Conservation (phyloP, 1,140 invertebrate genomes). For the Lepidurus packardi region DNA sequence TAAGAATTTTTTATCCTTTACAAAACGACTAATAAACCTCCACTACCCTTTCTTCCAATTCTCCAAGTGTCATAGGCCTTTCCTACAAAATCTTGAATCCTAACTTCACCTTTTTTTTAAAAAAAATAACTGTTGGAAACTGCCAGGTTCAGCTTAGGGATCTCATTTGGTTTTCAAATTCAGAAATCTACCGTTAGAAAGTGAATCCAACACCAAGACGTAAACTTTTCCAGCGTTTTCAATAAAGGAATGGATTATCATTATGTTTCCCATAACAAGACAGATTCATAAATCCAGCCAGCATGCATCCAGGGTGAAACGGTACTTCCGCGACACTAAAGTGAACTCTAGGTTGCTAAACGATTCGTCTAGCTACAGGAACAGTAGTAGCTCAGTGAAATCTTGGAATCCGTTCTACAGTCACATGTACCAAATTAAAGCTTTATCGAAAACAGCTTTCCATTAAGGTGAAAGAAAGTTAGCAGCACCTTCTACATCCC, state of each 20-base stretch:
- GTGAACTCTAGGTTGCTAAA: not conserved
- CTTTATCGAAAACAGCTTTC: not conserved
- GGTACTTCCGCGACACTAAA: not conserved
- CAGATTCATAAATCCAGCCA: not conserved
- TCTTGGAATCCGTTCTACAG: no score
- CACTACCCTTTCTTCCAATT: not conserved
- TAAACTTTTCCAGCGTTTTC: not conserved
- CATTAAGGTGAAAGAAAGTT: not conserved
- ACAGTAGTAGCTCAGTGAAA: no score
- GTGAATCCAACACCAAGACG: not conserved
- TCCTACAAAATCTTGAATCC: not conserved
- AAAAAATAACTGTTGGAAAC: not conserved
- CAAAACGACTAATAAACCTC: not conserved
- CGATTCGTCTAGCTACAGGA: no score
- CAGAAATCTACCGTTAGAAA: not conserved
- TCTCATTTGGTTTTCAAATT: not conserved
- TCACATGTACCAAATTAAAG: not conserved
- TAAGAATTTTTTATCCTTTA: not conserved
- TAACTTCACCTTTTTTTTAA: not conserved
- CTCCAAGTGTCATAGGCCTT: not conserved
- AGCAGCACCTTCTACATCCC: not conserved
- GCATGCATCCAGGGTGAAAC: not conserved
- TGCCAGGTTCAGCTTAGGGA: no score
- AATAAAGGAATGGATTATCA: not conserved
- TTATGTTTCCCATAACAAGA: not conserved